These are phyloP conservation scores for Euthynnus affinis DNA, from an alignment of 2,797 vertebrate genomes.

Conservation along the genomic window DNA sequence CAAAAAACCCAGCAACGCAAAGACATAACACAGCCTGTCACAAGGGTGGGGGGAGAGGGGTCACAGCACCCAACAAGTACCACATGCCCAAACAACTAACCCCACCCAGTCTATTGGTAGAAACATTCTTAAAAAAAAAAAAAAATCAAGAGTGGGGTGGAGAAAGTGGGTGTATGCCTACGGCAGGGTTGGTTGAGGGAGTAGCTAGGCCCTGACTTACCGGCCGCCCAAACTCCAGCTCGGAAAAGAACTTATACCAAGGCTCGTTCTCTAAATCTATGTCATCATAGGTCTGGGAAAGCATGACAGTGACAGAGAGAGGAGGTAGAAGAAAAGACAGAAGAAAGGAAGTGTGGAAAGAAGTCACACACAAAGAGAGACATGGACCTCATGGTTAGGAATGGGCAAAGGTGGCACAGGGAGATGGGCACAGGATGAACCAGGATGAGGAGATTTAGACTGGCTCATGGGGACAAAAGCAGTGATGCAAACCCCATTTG, in stretches of 20 bases:
- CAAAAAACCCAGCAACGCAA: constrained; percentile 65
- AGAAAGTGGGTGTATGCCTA: constrained; percentile 69
- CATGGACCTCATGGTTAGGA: constrained; percentile 80
- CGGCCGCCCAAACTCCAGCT: constrained; percentile 99
- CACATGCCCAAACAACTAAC: constrained; percentile 82
- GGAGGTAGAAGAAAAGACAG: constrained; percentile 61
- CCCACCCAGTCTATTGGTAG: constrained; percentile 68
- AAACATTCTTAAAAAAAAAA: constrained; percentile 31
- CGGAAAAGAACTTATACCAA: constrained; percentile 99
- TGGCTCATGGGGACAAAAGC: constrained; percentile 43
- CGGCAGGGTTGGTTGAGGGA: constrained; percentile 61
- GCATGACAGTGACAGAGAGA: constrained; percentile 77
- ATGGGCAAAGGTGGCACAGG: constrained; percentile 55
- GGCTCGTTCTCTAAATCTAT: constrained; percentile 99
- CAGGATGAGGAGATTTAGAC: constrained; percentile 58
- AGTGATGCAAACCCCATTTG: constrained; percentile 30
- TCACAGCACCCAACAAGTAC: constrained; percentile 80
- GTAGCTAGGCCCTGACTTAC: constrained; percentile 89
- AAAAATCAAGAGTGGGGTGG: constrained; percentile 59
- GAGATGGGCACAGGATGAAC: constrained; percentile 69
- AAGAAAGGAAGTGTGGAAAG: constrained; percentile 67
- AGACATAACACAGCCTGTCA: constrained; percentile 65
- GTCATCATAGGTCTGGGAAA: constrained; percentile 96
- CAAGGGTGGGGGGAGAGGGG: constrained; percentile 40
- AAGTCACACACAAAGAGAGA: constrained; percentile 79